Percentiles rank a stretch among this genome's conserved stretches.
phyloP scores from a whole-genome alignment of 2,113 vertebrate genomes.

The Nyctereutes procyonoides region DNA sequence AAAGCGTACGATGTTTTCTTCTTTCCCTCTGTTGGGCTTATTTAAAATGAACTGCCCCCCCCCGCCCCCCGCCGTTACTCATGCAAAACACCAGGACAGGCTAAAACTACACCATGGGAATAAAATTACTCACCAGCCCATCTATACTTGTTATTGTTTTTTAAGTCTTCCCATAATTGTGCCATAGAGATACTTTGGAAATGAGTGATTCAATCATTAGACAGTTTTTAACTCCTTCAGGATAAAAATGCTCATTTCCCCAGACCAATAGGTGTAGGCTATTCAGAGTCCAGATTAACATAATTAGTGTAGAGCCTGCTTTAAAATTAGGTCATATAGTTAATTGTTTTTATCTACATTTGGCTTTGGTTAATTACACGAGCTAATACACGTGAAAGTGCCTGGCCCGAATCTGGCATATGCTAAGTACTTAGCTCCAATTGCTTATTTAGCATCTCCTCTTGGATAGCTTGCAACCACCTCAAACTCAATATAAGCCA shows the following conservation, averaged over 20 bases:
- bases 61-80: neutral
- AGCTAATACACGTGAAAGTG: slow-evolving; percentile 19
- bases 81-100: neutral
- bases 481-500: neutral
- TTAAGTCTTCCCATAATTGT: slow-evolving; percentile 3
- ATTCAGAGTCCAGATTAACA: slow-evolving; percentile 28
- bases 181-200: neutral
- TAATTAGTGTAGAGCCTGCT: slow-evolving; percentile 39
- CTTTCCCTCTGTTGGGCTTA: neutral
- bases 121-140: slow-evolving; percentile 8
- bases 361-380: slow-evolving; percentile 60
- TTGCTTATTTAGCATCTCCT: neutral
- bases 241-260: slow-evolving; percentile 61
- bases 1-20: neutral
- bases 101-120: slow-evolving; percentile 5
- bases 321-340: slow-evolving; percentile 56
- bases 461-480: neutral
- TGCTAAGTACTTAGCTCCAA: neutral
- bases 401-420: neutral
- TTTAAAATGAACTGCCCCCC: neutral
- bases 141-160: slow-evolving; percentile 23
- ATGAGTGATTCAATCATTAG: slow-evolving; percentile 18
- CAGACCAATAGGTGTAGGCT: slow-evolving; percentile 23
- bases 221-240: slow-evolving; percentile 21
- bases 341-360: slow-evolving; percentile 61